phyloP scores from a whole-genome alignment of 2,113 vertebrate genomes.

The Tenebrosternarchus preto region DNA sequence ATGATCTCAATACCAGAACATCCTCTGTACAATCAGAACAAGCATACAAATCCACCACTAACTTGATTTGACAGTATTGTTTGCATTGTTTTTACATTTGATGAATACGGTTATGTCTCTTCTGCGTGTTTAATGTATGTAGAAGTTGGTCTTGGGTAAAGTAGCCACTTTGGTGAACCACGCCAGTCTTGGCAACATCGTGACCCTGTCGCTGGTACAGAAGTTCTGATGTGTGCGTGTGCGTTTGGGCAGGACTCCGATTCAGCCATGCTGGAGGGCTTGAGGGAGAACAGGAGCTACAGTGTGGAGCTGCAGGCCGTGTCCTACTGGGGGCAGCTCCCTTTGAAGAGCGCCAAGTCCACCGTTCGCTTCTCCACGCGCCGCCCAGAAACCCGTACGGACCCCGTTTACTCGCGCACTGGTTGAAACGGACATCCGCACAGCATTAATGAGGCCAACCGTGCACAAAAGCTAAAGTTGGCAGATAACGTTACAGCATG shows the following conservation, averaged over 20 bases:
- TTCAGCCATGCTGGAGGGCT: conserved; percentile 78
- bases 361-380: conserved; percentile 79
- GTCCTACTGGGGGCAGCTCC: conserved; percentile 86
- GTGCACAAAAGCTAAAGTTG: neutral
- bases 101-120: too few species aligned
- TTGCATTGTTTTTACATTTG: neutral
- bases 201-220: neutral
- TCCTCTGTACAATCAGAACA: neutral
- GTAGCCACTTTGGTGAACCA: too few species aligned
- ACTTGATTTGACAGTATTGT: neutral
- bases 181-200: too few species aligned
- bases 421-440: neutral
- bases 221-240: neutral
- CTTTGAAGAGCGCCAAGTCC: conserved; percentile 82
- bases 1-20: neutral
- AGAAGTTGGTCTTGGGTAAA: too few species aligned
- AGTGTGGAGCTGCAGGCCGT: conserved; percentile 86
- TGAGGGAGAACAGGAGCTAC: conserved; percentile 82
- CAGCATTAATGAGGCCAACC: neutral
- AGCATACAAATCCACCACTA: neutral
- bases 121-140: too few species aligned
- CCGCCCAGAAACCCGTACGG: conserved; percentile 68
- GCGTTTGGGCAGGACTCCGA: conserved; percentile 68
- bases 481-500: neutral
- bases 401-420: neutral